These are phyloP conservation scores for Peribatodes rhomboidaria DNA, from an alignment of 2,888 invertebrate genomes.

Conservation along the genomic window DNA sequence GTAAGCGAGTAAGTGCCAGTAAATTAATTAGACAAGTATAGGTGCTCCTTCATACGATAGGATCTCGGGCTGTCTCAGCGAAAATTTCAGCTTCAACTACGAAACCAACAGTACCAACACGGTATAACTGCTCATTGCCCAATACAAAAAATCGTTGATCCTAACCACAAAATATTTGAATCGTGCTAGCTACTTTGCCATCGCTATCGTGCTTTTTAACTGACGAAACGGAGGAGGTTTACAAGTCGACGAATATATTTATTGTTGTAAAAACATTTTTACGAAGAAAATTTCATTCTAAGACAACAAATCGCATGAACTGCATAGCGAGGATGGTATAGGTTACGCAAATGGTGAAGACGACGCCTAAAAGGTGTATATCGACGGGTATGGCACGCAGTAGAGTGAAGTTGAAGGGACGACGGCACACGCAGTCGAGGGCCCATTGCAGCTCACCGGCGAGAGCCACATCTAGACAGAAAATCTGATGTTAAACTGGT, in stretches of 20 bases:
- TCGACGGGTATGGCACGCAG: neutral
- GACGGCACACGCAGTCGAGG: constrained; percentile 7
- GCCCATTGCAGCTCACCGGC: constrained; percentile 5
- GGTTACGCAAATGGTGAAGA: neutral
- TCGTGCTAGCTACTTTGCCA: no score
- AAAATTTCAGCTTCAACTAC: no score
- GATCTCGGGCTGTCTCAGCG: no score
- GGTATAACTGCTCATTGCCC: no score
- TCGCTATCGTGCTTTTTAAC: no score
- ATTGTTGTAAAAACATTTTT: no score
- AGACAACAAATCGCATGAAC: neutral
- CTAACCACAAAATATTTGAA: neutral
- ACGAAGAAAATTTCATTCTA: neutral
- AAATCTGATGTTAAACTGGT: neutral
- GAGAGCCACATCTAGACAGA: neutral
- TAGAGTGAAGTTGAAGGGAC: constrained; percentile 7
- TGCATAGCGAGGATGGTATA: constrained; percentile 1
- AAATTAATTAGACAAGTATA: neutral
- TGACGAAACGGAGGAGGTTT: no score
- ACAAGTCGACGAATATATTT: no score
- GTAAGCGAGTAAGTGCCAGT: neutral
- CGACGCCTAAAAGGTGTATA: neutral
- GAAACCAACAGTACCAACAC: no score
- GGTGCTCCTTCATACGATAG: no score
- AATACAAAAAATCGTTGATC: no score